Percentiles rank a stretch among this genome's conserved stretches.
Conservation (phyloP, 2,113 vertebrate species). For the Xenopus borealis region DNA sequence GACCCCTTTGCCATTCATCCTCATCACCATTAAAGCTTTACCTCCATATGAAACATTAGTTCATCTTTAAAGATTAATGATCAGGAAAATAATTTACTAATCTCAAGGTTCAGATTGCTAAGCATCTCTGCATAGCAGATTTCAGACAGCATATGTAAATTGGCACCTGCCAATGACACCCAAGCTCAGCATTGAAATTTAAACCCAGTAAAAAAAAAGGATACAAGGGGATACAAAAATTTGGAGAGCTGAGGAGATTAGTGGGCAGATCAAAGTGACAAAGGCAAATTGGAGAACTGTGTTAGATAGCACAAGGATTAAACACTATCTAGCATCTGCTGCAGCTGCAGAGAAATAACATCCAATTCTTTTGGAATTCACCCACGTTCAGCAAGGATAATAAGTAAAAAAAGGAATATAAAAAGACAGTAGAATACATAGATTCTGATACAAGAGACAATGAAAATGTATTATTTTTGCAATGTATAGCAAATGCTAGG, state of each 20-base stretch:
- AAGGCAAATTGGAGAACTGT: background rate
- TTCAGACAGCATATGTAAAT: background rate
- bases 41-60: slow-evolving; percentile 11
- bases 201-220: slow-evolving; percentile 12
- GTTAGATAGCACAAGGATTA: background rate
- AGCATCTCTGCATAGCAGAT: background rate
- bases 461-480: too few species aligned
- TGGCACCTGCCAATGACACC: slow-evolving; percentile 14
- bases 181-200: background rate
- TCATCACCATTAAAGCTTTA: slow-evolving; percentile 9
- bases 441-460: too few species aligned
- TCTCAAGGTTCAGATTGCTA: background rate
- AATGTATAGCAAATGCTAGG: too few species aligned
- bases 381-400: too few species aligned
- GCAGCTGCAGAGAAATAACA: background rate
- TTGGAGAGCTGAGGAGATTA: slow-evolving; percentile 1
- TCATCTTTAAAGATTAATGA: slow-evolving; percentile 8
- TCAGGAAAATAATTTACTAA: background rate
- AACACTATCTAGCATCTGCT: slow-evolving; percentile 3
- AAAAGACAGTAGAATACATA: too few species aligned
- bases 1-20: background rate
- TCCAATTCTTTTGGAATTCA: too few species aligned
- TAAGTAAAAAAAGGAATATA: too few species aligned
- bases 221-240: background rate
- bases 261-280: background rate